phyloP scores from a whole-genome alignment of 2,888 invertebrate genomes.

The Ceramica pisi region DNA sequence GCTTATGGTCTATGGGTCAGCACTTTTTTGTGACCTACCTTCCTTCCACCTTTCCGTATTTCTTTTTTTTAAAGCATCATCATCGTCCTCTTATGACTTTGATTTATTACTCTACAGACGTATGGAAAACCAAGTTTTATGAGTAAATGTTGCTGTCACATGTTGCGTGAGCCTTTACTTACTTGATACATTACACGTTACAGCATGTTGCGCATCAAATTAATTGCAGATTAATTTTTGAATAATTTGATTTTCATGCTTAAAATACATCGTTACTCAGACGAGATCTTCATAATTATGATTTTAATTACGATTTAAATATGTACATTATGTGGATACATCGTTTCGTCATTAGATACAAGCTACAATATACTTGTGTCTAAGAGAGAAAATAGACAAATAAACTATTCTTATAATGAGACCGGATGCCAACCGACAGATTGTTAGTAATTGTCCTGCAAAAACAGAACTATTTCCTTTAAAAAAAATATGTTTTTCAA shows the following conservation, averaged over 20 bases:
- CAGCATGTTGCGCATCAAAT: neutral
- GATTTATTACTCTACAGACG: conserved; percentile 28
- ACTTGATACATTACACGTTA: neutral
- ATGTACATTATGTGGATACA: neutral
- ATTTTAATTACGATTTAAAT: neutral
- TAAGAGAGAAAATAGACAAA: too few species aligned
- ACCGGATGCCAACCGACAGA: neutral
- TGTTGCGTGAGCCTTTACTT: neutral
- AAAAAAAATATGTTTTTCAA: neutral
- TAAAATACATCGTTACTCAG: too few species aligned
- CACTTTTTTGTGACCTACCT: conserved; percentile 33
- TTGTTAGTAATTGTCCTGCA: conserved; percentile 10
- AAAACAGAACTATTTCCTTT: conserved; percentile 5
- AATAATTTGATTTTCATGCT: too few species aligned
- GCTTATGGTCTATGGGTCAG: conserved; percentile 21
- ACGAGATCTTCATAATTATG: neutral
- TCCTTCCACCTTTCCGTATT: conserved; percentile 12
- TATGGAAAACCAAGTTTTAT: neutral
- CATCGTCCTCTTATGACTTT: neutral
- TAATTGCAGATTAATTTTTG: too few species aligned
- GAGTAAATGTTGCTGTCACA: neutral
- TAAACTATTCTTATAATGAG: neutral
- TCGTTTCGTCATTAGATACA: too few species aligned
- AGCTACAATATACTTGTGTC: too few species aligned
- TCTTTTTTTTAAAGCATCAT: conserved; percentile 29